Evolutionary conservation across 2,797 vertebrate species (phyloP), one percentile per base, ranked within the genome.

Genomic region (Lepilemur septentrionalis): DNA sequence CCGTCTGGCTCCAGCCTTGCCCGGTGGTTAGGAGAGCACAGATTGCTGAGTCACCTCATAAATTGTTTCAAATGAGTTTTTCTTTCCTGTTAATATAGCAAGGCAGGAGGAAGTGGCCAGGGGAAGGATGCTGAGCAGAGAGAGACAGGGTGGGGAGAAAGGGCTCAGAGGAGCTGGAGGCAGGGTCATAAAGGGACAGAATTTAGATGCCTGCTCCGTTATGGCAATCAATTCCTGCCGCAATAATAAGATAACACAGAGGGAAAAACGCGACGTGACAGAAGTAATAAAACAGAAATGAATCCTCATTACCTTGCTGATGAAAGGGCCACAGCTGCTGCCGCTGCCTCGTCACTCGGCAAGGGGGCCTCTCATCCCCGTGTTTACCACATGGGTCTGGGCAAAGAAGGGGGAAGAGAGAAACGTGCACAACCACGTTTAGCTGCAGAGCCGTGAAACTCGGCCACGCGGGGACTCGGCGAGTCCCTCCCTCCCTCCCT

Each of bases 181-280:
- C 61, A 92, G n/a, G 50, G 35, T 75, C 10, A 11, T 23, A 79
- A 52, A 65, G 13, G 50, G 46, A 61, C 35, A 75, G 61, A 57
- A 81, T 96, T 95, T 75, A 43, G 86, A 87, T 4, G 52, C 83
- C 89, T 91, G 73, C 63, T 97, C 57, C 5, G 67, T 78, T 87
- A 50, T 5, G 35, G 43, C 88, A 95, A 94, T 85, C 97, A 57
- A 18, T 92, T 97, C 89, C 75, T 30, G 25, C 63, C 30, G 1
- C 48, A 41, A 20, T 93, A 96, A 97, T 97, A 97, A 95, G 96
- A 70, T 91, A 97, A 97, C 35, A 13, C 79, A 75, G 90, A 93
- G 52, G 32, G 35, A 1, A 13, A 63, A 70, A 89, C 67, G 94
- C 76, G 91, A 92, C 35, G 12, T 90, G 94, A 92, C 88, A 92